Percentiles rank a stretch among this genome's conserved stretches.
These are phyloP conservation scores for Beris chalybata DNA, from an alignment of 2,888 invertebrate species.

Conservation along the genomic window DNA sequence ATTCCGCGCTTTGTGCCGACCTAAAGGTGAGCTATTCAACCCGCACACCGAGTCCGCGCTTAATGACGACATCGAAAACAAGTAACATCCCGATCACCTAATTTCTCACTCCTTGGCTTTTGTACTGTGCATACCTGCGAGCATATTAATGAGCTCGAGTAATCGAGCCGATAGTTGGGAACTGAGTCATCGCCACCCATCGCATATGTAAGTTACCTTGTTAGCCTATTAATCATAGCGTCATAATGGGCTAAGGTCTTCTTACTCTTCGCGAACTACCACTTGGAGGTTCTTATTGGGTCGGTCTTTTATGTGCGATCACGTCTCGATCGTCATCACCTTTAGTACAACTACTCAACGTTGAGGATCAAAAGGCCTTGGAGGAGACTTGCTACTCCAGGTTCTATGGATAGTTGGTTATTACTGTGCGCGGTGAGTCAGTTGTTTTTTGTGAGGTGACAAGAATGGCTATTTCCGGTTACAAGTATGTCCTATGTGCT, in stretches of 20 bases:
- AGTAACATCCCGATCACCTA: slow-evolving; percentile 26
- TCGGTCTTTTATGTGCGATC: slow-evolving; percentile 20
- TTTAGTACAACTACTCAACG: slow-evolving; percentile 24
- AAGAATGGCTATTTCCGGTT: slow-evolving; percentile 32
- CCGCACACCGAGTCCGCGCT: slow-evolving; percentile 5
- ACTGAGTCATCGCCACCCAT: slow-evolving; percentile 15
- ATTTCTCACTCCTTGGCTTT: slow-evolving; percentile 24
- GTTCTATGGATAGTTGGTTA: slow-evolving; percentile 10
- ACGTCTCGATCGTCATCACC: slow-evolving; percentile 30
- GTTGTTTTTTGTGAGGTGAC: slow-evolving; percentile 4
- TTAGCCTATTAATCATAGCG: too few species aligned
- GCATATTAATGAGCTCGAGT: slow-evolving; percentile 23
- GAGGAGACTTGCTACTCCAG: background rate
- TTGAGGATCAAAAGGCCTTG: slow-evolving; percentile 23
- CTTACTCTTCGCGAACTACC: too few species aligned
- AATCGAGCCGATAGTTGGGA: slow-evolving; percentile 23
- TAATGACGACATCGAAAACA: slow-evolving; percentile 19
- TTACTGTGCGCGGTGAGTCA: slow-evolving; percentile 11
- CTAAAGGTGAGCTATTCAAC: background rate
- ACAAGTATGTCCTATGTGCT: slow-evolving; percentile 24
- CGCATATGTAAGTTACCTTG: too few species aligned
- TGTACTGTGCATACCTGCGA: slow-evolving; percentile 9
- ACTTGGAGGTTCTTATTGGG: too few species aligned
- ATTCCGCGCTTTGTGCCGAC: too few species aligned
- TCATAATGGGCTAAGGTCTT: too few species aligned